Base-by-base conservation (phyloP, 2,113 vertebrate species). In the Hypanus sabinus region DNA sequence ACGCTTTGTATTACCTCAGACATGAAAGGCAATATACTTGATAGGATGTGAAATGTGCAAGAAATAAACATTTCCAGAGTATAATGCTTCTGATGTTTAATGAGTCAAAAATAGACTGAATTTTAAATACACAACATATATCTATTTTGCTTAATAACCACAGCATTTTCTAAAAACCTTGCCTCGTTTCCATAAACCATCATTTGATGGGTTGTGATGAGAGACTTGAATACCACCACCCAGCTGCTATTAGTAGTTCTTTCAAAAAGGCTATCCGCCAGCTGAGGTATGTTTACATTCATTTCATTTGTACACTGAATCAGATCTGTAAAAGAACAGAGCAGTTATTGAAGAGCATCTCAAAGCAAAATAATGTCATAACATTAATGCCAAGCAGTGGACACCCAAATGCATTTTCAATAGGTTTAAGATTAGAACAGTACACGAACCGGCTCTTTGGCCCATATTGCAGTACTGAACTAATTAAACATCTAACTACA, bases 181-280 rank as follows among this genome's bases (percentile, higher is more conserved):
- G 99, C 99, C 98, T 99, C 99, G 85, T 99, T 99, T 95, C 99
- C 99, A 91, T 98, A 97, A 94, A 99, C 98, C 98, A 99, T 99
- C 96, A 99, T 97, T 96, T 99, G 98, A 95, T 99, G 99, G 93
- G 99, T 99, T 95, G 99, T 98, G 96, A 99, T 98, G 96, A 99
- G 97, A 94, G 99, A 99, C 95, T 99, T 99, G 97, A 98, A 99
- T 95, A 99, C 99, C 96, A 99, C 99, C 95, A 99, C 98, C 99
- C 99, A 99, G 97, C 99, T 99, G 96, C 98, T 99, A 60, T 99
- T 99, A 93, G 98, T 98, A 65, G 97, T 99, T 96, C 99, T 98
- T 97, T 99, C 99, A 96, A 99, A 98, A 95, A 99, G 97, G 60
- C 98, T 99, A 96, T 99, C 99, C 0, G 98, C 99, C 98, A 99